Conservation (phyloP, 2,797 vertebrate genomes). For the Alcedo quadribrachys region DNA sequence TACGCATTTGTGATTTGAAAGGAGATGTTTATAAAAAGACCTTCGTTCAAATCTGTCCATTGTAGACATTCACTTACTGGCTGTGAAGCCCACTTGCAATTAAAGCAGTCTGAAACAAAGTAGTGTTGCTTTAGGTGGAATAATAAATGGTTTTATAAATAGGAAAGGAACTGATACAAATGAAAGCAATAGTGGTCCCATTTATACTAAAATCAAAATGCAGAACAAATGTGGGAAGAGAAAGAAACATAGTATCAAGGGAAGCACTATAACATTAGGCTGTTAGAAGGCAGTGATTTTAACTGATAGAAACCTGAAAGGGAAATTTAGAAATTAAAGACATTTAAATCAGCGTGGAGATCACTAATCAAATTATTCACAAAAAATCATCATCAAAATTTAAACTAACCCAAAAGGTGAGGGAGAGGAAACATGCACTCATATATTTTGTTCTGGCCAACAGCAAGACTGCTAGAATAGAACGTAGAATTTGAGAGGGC, state of each 20-base stretch:
- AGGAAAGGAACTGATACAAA: constrained; percentile 18
- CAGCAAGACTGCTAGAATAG: neutral
- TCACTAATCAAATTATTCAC: neutral
- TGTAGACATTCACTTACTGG: neutral
- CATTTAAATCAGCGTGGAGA: neutral
- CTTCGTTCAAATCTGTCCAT: neutral
- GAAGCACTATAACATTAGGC: neutral
- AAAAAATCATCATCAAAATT: neutral
- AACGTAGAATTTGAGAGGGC: neutral
- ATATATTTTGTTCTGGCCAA: neutral
- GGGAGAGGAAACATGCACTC: neutral
- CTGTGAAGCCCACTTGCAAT: neutral
- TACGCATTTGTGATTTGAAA: neutral
- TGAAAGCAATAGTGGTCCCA: neutral
- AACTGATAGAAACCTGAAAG: neutral
- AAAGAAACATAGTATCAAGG: constrained; percentile 6
- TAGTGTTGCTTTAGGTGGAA: neutral
- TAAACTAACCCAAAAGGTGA: neutral
- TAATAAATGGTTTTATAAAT: neutral
- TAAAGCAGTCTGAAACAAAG: constrained; percentile 24
- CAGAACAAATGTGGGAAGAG: neutral
- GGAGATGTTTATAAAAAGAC: neutral
- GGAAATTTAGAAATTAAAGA: constrained; percentile 7
- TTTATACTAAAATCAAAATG: constrained; percentile 14
- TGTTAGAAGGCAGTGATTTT: neutral